phyloP scores from a whole-genome alignment of 2,797 vertebrate species.

The Coendou prehensilis region DNA sequence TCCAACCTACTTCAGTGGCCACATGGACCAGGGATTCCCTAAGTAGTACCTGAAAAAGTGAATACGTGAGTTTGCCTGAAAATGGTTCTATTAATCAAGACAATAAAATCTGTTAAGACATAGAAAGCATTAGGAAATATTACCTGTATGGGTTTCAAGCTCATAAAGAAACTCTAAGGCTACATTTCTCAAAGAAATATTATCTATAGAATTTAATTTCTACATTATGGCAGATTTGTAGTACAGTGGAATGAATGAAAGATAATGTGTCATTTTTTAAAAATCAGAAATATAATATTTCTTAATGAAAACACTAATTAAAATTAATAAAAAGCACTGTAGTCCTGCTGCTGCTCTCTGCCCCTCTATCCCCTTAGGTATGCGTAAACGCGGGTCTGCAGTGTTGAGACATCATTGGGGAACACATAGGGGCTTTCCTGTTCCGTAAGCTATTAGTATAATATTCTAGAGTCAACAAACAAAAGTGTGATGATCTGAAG shows the following conservation, averaged over 20 bases:
- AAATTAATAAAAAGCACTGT: constrained; percentile 71
- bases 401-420: neutral
- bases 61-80: neutral
- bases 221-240: neutral
- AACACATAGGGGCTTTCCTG: neutral
- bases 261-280: constrained; percentile 4
- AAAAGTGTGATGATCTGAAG: constrained; percentile 9
- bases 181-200: constrained; percentile 30
- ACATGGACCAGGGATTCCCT: neutral
- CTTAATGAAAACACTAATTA: constrained; percentile 78
- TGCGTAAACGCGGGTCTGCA: neutral
- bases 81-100: neutral
- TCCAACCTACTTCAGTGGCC: neutral
- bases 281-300: constrained; percentile 67
- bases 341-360: neutral
- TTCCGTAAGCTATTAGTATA: neutral
- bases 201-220: constrained; percentile 42
- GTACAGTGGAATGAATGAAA: constrained; percentile 62
- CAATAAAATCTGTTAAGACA: neutral
- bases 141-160: constrained; percentile 13
- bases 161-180: neutral
- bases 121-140: neutral
- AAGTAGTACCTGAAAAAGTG: neutral
- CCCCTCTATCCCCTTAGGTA: constrained; percentile 22
- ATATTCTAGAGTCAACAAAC: neutral